Base-by-base conservation (phyloP, 2,888 invertebrate genomes). In the Tiphia femorata region DNA sequence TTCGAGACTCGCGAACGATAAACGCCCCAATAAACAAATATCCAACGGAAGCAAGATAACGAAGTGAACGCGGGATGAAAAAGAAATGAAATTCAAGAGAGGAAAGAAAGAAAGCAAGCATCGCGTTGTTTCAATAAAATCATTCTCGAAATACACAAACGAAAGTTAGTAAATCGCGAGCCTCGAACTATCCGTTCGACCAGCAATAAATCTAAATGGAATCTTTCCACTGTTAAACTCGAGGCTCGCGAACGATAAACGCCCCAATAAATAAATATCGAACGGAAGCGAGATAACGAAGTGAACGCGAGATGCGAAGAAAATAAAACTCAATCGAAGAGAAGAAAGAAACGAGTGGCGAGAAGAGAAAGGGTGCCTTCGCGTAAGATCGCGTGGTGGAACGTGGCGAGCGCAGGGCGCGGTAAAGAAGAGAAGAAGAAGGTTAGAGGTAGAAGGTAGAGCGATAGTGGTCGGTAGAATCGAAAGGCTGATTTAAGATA, bases 221-320 rank as follows among this genome's bases (percentile, higher is more conserved):
- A n/a, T n/a, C n/a, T n/a, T n/a, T n/a, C n/a, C n/a, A n/a, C n/a
- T n/a, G n/a, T n/a, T n/a, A n/a, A n/a, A n/a, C n/a, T n/a, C n/a
- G n/a, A n/a, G n/a, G n/a, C n/a, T n/a, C n/a, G n/a, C n/a, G n/a
- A n/a, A n/a, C n/a, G n/a, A n/a, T n/a, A n/a, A n/a, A n/a, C n/a
- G n/a, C n/a, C n/a, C n/a, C n/a, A n/a, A n/a, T n/a, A n/a, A n/a
- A n/a, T n/a, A n/a, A n/a, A n/a, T n/a, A n/a, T n/a, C n/a, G n/a
- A n/a, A n/a, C n/a, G n/a, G 25, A n/a, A 17, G 35, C 29, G 41
- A 30, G 42, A 35, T 25, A 50, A 25, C 27, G 42, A 27, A 19
- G 27, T 19, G 51, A 33, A 33, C 50, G 51, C 42, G 42, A 51
- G 50, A 33, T 27, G 54, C 14, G 35, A 14, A 35, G 3, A 16